Evolutionary conservation across 1,140 invertebrate genomes (phyloP), one percentile per base, ranked within the genome.

Genomic region (Ditylenchus dipsaci): DNA sequence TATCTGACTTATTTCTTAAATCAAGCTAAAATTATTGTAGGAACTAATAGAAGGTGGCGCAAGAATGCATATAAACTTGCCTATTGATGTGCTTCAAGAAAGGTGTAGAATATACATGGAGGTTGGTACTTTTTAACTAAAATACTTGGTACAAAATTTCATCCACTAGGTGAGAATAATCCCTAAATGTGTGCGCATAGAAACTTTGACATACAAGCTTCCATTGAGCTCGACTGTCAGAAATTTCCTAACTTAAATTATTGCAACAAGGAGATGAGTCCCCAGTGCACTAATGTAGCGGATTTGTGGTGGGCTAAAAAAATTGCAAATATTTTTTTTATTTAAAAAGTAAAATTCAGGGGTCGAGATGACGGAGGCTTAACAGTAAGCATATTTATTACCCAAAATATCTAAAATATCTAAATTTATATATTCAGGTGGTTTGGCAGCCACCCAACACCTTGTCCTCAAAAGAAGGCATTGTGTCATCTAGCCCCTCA

Each of bases 21-120:
- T 43, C 13, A 13, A 53, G 21, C 42, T 15, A 26, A 60, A 43
- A 47, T 21, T 19, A 29, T 66, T 66, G 7, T 49, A 53, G 33
- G 75, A 76, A 68, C 64, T 78, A 49, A 62, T 76, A 15, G 57
- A 78, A 67, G 71, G 76, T 26, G 75, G 75, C 13, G 75, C 76
- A 21, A 63, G 75, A 23, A 59, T 76, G 59, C 72, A 78, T 61
- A 45, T 76, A 21, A 62, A 57, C n/a, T 43, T 76, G 29, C 75
- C 75, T 8, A 69, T 72, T 26, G 66, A 75, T 42, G 72, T 76
- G 17, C 74, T 76, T 11, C 62, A 72, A 42, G 75, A 72, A 57
- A 64, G 67, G 17, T 76, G 75, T 47, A 65, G 67, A 63, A 70
- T 76, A 27, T 78, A 59, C 33, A 43, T 76, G 9, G 75, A 76